phyloP scores from a whole-genome alignment of 2,797 vertebrate species.

The Myotis findleyi region DNA sequence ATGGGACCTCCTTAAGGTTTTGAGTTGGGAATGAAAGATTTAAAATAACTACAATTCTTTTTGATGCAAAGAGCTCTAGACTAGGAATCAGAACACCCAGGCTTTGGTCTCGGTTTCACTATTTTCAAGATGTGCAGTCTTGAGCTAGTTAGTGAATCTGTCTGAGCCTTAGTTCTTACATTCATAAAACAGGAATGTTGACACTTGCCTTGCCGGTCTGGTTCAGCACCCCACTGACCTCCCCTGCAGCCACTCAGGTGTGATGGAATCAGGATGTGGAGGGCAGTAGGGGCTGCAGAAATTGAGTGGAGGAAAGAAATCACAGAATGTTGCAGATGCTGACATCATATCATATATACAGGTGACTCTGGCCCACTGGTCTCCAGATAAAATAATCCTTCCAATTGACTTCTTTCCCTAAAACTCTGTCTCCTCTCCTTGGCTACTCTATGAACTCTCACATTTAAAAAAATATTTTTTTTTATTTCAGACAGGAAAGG shows the following conservation, averaged over 20 bases:
- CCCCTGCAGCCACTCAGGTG: too few relatives aligned
- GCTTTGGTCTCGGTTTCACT: not conserved
- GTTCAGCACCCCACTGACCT: not conserved
- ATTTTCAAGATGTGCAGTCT: not conserved
- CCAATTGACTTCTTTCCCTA: not conserved
- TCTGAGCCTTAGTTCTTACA: not conserved
- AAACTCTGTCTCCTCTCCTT: not conserved
- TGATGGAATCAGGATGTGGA: not conserved
- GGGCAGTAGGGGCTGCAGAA: not conserved
- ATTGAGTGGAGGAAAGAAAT: not conserved
- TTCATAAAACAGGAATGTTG: not conserved
- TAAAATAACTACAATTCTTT: conserved; percentile 47
- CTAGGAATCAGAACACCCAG: not conserved
- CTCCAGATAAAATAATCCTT: conserved; percentile 4
- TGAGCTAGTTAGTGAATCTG: not conserved
- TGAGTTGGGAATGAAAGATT: conserved; percentile 21
- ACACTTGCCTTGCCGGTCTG: not conserved
- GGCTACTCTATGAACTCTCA: not conserved
- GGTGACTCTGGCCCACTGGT: not conserved
- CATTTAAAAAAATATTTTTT: not conserved
- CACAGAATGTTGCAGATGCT: not conserved
- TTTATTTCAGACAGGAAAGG: too few relatives aligned
- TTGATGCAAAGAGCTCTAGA: not conserved
- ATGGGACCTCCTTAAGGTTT: not conserved
- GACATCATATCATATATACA: not conserved